Conservation (phyloP, 2,113 vertebrate species). For the Apodemus sylvaticus region DNA sequence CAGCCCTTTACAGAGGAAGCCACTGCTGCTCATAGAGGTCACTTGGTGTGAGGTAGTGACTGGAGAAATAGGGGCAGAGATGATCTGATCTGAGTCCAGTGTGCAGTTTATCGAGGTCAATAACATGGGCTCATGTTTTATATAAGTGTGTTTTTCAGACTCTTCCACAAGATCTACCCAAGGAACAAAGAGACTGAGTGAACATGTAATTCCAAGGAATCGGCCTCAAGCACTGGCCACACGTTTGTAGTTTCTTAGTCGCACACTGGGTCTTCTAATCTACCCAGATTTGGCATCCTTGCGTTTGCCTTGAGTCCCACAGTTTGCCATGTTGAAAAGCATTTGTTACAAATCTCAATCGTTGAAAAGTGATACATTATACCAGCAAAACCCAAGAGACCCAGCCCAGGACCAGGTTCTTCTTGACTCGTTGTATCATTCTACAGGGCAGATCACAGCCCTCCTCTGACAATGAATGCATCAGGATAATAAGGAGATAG, state of each 20-base stretch:
- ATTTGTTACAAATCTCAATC: background rate
- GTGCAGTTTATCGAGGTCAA: background rate
- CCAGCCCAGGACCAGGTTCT: background rate
- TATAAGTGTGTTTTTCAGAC: background rate
- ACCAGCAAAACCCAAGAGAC: background rate
- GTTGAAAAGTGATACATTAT: background rate
- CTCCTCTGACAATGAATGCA: no score
- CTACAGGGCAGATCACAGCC: background rate
- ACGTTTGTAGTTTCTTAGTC: background rate
- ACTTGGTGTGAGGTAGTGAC: background rate
- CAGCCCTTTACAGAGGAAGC: background rate
- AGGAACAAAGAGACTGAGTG: background rate
- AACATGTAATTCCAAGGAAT: background rate
- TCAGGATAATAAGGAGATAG: background rate
- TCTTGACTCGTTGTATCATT: background rate
- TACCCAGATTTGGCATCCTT: background rate
- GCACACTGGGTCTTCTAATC: background rate
- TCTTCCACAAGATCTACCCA: background rate
- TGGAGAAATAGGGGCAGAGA: background rate
- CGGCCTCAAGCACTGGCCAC: background rate
- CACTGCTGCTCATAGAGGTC: rapidly evolving
- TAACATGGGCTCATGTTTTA: background rate
- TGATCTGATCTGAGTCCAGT: background rate
- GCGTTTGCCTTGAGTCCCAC: background rate
- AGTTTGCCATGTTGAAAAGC: background rate